Evolutionary conservation across 2,888 invertebrate species (phyloP).

Genomic region (Exocentrus adspersus): DNA sequence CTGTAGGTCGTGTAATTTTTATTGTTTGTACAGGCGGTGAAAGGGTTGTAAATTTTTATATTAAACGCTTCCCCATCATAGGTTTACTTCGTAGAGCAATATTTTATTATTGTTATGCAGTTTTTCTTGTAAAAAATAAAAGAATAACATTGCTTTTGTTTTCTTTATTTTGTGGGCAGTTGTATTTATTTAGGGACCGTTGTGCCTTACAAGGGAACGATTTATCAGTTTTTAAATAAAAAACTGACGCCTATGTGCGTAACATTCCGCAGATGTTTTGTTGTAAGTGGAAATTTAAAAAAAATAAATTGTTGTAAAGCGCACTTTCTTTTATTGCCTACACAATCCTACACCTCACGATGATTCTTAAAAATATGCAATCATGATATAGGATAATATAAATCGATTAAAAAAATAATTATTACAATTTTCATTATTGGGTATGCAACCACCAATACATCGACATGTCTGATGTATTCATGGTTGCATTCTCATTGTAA

Average conservation of each 20-base stretch:
- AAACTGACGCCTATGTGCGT: constrained; percentile 22
- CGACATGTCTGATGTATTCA: too few species aligned
- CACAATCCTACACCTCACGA: too few species aligned
- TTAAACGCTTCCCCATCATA: constrained; percentile 31
- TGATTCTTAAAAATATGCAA: too few species aligned
- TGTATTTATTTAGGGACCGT: constrained; percentile 25
- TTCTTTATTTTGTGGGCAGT: constrained; percentile 31
- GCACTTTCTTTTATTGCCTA: constrained; percentile 20
- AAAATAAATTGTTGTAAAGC: constrained; percentile 38
- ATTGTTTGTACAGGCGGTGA: constrained; percentile 27
- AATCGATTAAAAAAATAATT: too few species aligned
- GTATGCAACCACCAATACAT: too few species aligned
- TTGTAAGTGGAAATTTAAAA: constrained; percentile 38
- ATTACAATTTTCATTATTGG: too few species aligned
- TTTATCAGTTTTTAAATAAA: constrained; percentile 29
- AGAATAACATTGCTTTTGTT: constrained; percentile 25
- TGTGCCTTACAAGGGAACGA: constrained; percentile 38
- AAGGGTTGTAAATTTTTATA: constrained; percentile 27
- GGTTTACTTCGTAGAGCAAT: constrained; percentile 24
- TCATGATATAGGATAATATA: too few species aligned
- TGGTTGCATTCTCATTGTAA: too few species aligned
- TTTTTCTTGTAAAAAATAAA: constrained; percentile 35
- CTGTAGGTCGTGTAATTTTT: constrained; percentile 25
- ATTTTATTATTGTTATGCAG: constrained; percentile 27
- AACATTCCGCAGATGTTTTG: constrained; percentile 37